Percentiles rank a stretch among this genome's conserved stretches.
phyloP scores from a whole-genome alignment of 2,888 invertebrate genomes.

The Helicoverpa assulta region DNA sequence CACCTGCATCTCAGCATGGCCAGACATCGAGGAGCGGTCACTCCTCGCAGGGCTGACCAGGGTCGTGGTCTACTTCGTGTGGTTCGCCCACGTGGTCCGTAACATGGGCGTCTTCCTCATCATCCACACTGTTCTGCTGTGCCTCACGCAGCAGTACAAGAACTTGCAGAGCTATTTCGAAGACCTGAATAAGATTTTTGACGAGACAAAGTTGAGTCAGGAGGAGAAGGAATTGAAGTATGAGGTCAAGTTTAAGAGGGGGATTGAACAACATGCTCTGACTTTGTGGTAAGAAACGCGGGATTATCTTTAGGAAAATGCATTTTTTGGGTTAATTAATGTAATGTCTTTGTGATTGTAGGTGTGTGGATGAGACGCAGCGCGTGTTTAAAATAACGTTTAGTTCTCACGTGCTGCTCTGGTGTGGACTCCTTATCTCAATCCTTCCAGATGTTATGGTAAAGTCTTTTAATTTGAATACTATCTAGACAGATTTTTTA shows the following conservation, averaged over 20 bases:
- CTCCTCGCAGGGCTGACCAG: constrained; percentile 13
- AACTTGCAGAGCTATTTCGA: constrained; percentile 37
- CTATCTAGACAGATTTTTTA: too few relatives aligned
- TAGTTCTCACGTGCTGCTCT: constrained; percentile 33
- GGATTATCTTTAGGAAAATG: too few relatives aligned
- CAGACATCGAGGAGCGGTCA: constrained; percentile 23
- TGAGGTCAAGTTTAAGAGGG: constrained; percentile 28
- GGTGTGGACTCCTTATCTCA: constrained; percentile 34
- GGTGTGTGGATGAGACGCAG: constrained; percentile 33
- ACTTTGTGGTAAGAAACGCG: constrained; percentile 30
- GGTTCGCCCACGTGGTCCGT: constrained; percentile 26
- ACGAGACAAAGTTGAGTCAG: constrained; percentile 16
- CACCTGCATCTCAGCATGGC: constrained; percentile 46
- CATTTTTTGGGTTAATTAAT: background rate
- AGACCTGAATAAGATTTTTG: constrained; percentile 20
- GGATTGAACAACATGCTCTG: constrained; percentile 31
- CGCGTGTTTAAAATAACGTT: constrained; percentile 31
- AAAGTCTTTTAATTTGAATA: too few relatives aligned
- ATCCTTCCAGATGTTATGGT: constrained; percentile 30
- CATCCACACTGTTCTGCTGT: constrained; percentile 28
- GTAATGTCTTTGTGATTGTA: background rate
- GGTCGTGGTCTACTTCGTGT: constrained; percentile 28
- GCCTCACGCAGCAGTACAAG: constrained; percentile 28
- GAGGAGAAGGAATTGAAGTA: constrained; percentile 30
- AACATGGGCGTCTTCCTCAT: constrained; percentile 37